Base-by-base conservation (phyloP, 2,113 vertebrate species). In the Myotis davidii region DNA sequence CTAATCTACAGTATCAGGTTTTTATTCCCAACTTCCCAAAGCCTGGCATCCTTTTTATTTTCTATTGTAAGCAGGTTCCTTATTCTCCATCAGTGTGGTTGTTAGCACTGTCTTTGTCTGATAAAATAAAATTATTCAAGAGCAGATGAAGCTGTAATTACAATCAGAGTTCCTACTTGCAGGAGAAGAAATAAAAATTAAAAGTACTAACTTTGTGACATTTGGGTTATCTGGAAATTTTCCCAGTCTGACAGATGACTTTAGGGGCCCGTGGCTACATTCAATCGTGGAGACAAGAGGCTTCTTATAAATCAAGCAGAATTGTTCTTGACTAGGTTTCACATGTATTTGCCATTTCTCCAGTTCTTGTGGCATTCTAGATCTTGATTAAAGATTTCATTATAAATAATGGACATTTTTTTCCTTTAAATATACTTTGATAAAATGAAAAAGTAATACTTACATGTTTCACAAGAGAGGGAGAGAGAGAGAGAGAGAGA, bases 151-250 rank as follows among this genome's bases (percentile, higher is more conserved):
- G 98, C 96, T 96, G 94, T 98, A 98, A 98, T 99, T 98, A 98
- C 94, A 98, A 98, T 98, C 98, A 98, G 97, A 97, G 98, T 98
- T 98, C 98, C 98, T 98, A 97, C 97, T 98, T 96, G 74, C 81
- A 92, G 96, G 96, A 98, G 98, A 98, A 97, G 97, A 98, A 98
- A 97, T 96, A 98, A 97, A 98, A 98, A 98, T 98, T 98, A 98
- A 98, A 98, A 98, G 96, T 97, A 97, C 97, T 98, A 98, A 98
- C 97, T 98, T 97, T 94, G 95, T 98, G 97, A 97, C 97, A 97
- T 98, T 98, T 98, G 98, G 98, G 98, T 98, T 98, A 98, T 98
- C 97, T 98, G 97, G 97, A 97, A 98, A 97, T 94, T 97, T 96
- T 97, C 97, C 96, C 97, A 97, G 98, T 98, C 96, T 97, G 97